These are phyloP conservation scores for Neodiprion virginianus DNA, from an alignment of 1,140 invertebrate genomes.

Conservation along the genomic window DNA sequence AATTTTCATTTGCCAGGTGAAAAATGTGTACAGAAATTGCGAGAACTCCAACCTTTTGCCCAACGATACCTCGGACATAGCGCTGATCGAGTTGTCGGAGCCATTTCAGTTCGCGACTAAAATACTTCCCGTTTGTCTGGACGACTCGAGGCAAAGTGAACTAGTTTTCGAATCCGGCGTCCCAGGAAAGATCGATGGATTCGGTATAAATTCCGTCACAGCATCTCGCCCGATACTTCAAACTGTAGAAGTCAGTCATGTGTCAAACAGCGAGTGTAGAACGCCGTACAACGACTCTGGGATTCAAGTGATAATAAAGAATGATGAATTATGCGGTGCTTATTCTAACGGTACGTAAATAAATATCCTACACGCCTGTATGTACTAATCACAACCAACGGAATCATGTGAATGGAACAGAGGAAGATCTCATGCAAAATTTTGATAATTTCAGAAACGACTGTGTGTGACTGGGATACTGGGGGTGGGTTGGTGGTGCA, in stretches of 20 bases:
- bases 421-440: background rate
- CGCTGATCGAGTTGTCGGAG: conserved; percentile 43
- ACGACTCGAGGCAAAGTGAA: conserved; percentile 26
- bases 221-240: conserved; percentile 44
- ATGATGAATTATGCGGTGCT: conserved; percentile 57
- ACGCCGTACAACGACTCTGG: conserved; percentile 20
- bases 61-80: conserved; percentile 51
- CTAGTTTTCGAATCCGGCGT: conserved; percentile 39
- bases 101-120: conserved; percentile 44
- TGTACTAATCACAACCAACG: too few species aligned
- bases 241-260: conserved; percentile 46
- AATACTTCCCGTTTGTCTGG: conserved; percentile 51
- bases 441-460: conserved; percentile 43
- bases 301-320: conserved; percentile 41
- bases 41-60: conserved; percentile 45
- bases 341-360: conserved; percentile 50
- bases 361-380: conserved; percentile 4
- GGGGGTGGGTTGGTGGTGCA: conserved; percentile 54
- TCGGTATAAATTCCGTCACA: conserved; percentile 48
- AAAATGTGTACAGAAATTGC: conserved; percentile 45
- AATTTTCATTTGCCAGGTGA: conserved; percentile 44
- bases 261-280: conserved; percentile 41
- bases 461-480: conserved; percentile 57
- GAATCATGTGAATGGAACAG: background rate
- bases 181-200: conserved; percentile 51